phyloP scores from a whole-genome alignment of 2,888 invertebrate species.

The Chalcosyrphus nemorum region DNA sequence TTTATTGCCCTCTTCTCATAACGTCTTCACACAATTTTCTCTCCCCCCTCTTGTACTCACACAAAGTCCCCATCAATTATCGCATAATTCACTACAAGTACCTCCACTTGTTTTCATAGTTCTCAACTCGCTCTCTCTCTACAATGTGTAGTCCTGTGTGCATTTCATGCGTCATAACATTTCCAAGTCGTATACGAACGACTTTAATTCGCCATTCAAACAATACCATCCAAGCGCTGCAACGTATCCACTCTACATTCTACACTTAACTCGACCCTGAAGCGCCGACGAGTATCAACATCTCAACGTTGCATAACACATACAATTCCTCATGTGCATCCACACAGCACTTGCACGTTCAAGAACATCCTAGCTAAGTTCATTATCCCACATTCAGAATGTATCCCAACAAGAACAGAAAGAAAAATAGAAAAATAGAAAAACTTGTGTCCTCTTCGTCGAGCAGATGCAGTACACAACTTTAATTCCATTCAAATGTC shows the following conservation, averaged over 20 bases:
- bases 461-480: constrained; percentile 18
- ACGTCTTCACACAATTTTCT: too few relatives aligned
- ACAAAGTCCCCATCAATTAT: constrained; percentile 25
- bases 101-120: background rate
- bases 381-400: constrained; percentile 58
- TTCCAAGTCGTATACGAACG: constrained; percentile 1
- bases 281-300: constrained; percentile 32
- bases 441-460: background rate
- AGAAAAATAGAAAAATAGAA: constrained; percentile 18
- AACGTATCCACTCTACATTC: constrained; percentile 14
- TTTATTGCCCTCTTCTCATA: too few relatives aligned
- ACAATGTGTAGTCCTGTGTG: constrained; percentile 6
- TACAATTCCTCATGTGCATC: constrained; percentile 45
- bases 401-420: constrained; percentile 21
- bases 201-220: constrained; percentile 46
- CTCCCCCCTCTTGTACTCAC: too few relatives aligned
- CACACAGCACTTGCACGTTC: constrained; percentile 52
- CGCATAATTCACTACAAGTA: constrained; percentile 3
- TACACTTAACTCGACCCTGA: constrained; percentile 26
- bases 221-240: background rate
- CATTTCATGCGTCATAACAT: constrained; percentile 53
- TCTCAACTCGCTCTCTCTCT: too few relatives aligned
- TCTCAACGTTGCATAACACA: constrained; percentile 49
- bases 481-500: constrained; percentile 58
- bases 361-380: constrained; percentile 52